Conservation (phyloP, 2,888 invertebrate species). For the Morpho helenor region DNA sequence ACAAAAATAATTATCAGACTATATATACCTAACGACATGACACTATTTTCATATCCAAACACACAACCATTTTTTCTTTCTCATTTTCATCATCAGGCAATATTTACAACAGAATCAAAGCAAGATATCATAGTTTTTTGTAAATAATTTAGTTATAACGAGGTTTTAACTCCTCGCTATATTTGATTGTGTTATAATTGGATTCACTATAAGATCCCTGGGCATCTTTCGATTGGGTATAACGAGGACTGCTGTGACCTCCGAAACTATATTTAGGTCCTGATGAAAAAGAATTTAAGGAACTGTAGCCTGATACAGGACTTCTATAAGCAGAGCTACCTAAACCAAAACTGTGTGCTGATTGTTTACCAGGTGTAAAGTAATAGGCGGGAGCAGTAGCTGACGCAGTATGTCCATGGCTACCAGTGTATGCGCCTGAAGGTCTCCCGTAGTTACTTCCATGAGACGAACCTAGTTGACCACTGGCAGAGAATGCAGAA, state of each 20-base stretch:
- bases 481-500: slow-evolving; percentile 47
- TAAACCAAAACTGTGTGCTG: slow-evolving; percentile 48
- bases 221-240: slow-evolving; percentile 51
- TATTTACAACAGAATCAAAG: slow-evolving; percentile 47
- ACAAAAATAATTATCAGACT: slow-evolving; percentile 52
- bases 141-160: slow-evolving; percentile 40
- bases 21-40: slow-evolving; percentile 45
- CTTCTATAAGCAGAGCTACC: slow-evolving; percentile 56
- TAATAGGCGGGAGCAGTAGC: slow-evolving; percentile 58
- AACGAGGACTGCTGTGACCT: slow-evolving; percentile 49
- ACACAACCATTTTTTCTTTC: slow-evolving; percentile 33
- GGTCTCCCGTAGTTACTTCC: slow-evolving; percentile 57
- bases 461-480: slow-evolving; percentile 53
- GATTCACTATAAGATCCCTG: slow-evolving; percentile 48
- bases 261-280: slow-evolving; percentile 59
- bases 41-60: slow-evolving; percentile 39
- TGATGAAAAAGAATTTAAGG: slow-evolving; percentile 51
- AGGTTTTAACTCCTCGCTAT: slow-evolving; percentile 71
- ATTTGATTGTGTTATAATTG: slow-evolving; percentile 70
- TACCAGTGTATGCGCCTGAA: slow-evolving; percentile 44
- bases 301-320: slow-evolving; percentile 47
- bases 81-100: slow-evolving; percentile 33
- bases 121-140: slow-evolving; percentile 2
- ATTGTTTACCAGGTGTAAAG: slow-evolving; percentile 48
- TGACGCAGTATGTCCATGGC: slow-evolving; percentile 51